Conservation (phyloP, 1,140 invertebrate genomes). For the Papilio xuthus region DNA sequence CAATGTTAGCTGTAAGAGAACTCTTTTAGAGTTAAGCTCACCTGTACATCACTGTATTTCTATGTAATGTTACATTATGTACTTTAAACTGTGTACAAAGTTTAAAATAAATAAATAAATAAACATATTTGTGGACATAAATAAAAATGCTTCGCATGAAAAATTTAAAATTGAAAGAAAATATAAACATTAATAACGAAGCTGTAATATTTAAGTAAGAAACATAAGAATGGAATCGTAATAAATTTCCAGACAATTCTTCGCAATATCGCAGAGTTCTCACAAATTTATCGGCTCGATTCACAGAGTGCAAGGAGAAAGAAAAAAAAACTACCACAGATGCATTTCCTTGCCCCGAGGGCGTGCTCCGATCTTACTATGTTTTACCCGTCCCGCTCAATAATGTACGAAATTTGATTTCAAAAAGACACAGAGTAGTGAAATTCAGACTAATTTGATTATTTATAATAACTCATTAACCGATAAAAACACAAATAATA, state of each 20-base stretch:
- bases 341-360: constrained; percentile 4
- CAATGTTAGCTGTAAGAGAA: too few relatives aligned
- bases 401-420: not conserved
- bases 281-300: constrained; percentile 24
- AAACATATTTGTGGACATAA: too few relatives aligned
- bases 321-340: constrained; percentile 12
- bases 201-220: constrained; percentile 11
- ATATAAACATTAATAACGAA: not conserved
- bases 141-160: too few relatives aligned
- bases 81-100: too few relatives aligned
- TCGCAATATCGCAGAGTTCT: constrained; percentile 20
- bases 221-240: constrained; percentile 9
- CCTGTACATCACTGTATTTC: too few relatives aligned
- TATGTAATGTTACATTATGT: too few relatives aligned
- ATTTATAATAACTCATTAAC: not conserved
- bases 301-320: not conserved
- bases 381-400: not conserved
- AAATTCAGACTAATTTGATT: not conserved
- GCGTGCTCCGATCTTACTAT: constrained; percentile 11
- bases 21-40: too few relatives aligned
- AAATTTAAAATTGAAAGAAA: not conserved
- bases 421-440: not conserved
- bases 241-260: constrained; percentile 21
- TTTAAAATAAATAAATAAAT: too few relatives aligned
- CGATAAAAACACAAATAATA: not conserved